Evolutionary conservation across 2,113 vertebrate genomes (phyloP).

Genomic region (Hyla sarda): DNA sequence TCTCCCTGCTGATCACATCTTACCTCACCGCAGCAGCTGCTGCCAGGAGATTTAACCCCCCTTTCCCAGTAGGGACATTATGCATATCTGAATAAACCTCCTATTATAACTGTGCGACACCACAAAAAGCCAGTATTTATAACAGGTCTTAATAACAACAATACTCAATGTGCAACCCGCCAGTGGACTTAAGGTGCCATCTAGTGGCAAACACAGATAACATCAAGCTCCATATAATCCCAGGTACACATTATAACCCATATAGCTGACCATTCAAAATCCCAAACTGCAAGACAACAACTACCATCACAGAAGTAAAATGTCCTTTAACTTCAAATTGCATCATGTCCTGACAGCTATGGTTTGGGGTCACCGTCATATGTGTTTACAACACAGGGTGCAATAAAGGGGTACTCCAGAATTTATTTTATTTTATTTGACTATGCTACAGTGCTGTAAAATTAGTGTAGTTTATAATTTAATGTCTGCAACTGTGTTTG

Average conservation of each 20-base stretch:
- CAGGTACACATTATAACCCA: not conserved
- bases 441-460: too few species aligned
- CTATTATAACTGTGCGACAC: conserved; percentile 23
- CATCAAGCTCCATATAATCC: not conserved
- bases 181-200: not conserved
- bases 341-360: too few species aligned
- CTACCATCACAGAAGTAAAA: not conserved
- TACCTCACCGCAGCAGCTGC: conserved; percentile 24
- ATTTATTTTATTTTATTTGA: too few species aligned
- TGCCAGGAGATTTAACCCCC: conserved; percentile 34
- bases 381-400: too few species aligned
- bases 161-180: not conserved
- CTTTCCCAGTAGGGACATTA: conserved; percentile 11
- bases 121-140: conserved; percentile 27
- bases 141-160: not conserved
- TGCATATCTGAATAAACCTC: conserved; percentile 12
- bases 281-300: not conserved
- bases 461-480: too few species aligned
- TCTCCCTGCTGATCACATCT: conserved; percentile 34
- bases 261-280: not conserved
- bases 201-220: not conserved
- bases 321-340: too few species aligned
- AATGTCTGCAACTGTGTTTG: too few species aligned
- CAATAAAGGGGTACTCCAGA: too few species aligned
- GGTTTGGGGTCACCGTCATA: too few species aligned